Base-by-base conservation (phyloP, 2,113 vertebrate species). In the Rhombomys opimus region DNA sequence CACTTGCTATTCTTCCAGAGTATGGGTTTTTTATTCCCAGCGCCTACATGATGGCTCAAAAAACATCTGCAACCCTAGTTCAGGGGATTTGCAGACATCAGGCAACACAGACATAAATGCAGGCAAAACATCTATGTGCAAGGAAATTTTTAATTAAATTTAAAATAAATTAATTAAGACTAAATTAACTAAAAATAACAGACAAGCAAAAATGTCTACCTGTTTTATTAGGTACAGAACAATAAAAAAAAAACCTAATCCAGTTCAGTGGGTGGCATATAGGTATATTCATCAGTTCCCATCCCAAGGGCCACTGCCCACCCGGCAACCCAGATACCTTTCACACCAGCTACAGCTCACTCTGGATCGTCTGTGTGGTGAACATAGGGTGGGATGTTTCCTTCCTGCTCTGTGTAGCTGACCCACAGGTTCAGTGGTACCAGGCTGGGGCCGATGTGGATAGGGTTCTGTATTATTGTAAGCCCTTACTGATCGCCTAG, bases 91-190 rank as follows among this genome's bases (percentile, higher is more conserved):
- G 35, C n/a, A 38, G 57, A 22, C n/a, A 65, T 38, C 13, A 85
- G 23, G 25, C 38, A 41, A 61, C 35, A 63, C 57, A 84, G n/a
- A 63, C 23, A 18, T 17, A 63, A 38, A 63, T 65, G 15, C 38
- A 65, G 13, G 38, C 7, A 35, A 84, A 61, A 27, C 12, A 63
- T 20, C 35, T 23, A 84, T 15, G 46, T 23, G n/a, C 59, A 84
- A 38, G 41, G 7, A 84, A 63, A 5, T 41, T 27, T 14, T n/a
- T 59, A 59, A 59, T 59, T 63, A 41, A 61, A 84, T 61, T 61
- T 61, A 84, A 84, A 27, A 82, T 35, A 82, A 82, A 84, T 61
- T n/a, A 25, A 81, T n/a, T 61, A 59, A 82, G 59, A 81, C 59
- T 23, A 59, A 81, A 46, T 46, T 46, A 46, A 46, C 46, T 46